Evolutionary conservation across 2,888 invertebrate species (phyloP), one percentile per base, ranked within the genome.

Genomic region (Parascotia fuliginaria): DNA sequence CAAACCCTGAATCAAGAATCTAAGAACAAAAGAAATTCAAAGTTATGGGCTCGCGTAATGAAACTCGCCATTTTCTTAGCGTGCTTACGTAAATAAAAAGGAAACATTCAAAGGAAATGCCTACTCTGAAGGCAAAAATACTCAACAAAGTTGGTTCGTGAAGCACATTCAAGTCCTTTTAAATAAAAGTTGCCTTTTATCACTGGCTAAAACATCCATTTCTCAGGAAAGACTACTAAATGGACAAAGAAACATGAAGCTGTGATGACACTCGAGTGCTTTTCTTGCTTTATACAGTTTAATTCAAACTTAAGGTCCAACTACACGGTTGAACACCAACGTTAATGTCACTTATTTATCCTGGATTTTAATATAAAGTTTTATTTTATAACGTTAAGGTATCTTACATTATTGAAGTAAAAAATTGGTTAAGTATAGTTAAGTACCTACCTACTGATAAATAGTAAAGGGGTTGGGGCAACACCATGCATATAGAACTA

Each of bases 171-270:
- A 74, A 80, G 76, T 77, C 73, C 79, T 81, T 84, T 82, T 81
- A 82, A 83, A 83, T 80, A 79, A 84, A 83, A 84, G 81, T 83
- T 82, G 74, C 79, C 71, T 85, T 86, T 83, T 85, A 83, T 85
- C 81, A 79, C 80, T 73, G 77, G 75, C 75, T 79, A 69, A 74
- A 81, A 67, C 70, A 75, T 72, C 76, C 77, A 79, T 82, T 83
- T 79, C 75, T 77, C 71, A 73, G 66, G 74, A 64, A 60, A 42
- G 56, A 57, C 60, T 71, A 55, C 63, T 72, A 80, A 83, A 79
- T 81, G 79, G 76, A 81, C 81, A 79, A 77, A 78, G 78, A 72
- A 76, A 77, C 59, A 64, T 61, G 65, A 69, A 59, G 50, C 59
- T 46, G 62, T 65, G 73, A 78, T 70, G 74, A 74, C 73, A 71